Base-by-base conservation (phyloP, 2,113 vertebrate species). In the Calonectris borealis region DNA sequence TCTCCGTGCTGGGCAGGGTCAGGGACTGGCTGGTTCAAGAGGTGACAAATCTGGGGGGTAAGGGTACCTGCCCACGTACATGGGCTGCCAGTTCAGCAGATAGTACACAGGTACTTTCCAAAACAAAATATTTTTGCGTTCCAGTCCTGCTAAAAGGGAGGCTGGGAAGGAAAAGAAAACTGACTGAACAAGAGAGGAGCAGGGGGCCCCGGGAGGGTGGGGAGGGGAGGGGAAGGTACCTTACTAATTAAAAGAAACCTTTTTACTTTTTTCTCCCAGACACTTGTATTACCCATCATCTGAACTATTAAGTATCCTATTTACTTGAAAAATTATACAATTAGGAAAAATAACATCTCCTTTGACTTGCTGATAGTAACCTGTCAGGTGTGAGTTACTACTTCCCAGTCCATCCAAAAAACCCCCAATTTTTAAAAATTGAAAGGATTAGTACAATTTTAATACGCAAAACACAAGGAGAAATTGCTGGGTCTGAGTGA, bases 21-120 rank as follows among this genome's bases (percentile, higher is more conserved):
- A 26, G 64, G 31, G 44, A 10, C 57, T 60, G 51, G 26, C 27
- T 1, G 1, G n/a, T 26, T 24, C 17, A n/a, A 76, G 65, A 86
- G 20, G 14, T 60, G 34, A 54, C 38, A 73, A 27, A n/a, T 68
- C 13, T 69, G 36, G 54, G 36, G 14, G 26, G 2, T 32, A 52
- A 17, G 4, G 22, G 16, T 38, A 54, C 25, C 44, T 42, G 9
- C 9, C 14, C 3, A 2, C 3, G 1, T 16, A 15, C 5, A 3
- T 5, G 31, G 84, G 36, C 68, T 64, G 55, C 36, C 36, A 36
- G 57, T 31, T 48, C 51, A 76, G 62, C 31, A 81, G 73, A 25
- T 3, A n/a, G 17, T 18, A 71, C 26, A 25, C 7, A 14, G 54
- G 11, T 44, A 34, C 48, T 46, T 57, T 36, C 21, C 42, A 65